phyloP scores from a whole-genome alignment of 2,113 vertebrate species.

The Pachycephala philippinensis region DNA sequence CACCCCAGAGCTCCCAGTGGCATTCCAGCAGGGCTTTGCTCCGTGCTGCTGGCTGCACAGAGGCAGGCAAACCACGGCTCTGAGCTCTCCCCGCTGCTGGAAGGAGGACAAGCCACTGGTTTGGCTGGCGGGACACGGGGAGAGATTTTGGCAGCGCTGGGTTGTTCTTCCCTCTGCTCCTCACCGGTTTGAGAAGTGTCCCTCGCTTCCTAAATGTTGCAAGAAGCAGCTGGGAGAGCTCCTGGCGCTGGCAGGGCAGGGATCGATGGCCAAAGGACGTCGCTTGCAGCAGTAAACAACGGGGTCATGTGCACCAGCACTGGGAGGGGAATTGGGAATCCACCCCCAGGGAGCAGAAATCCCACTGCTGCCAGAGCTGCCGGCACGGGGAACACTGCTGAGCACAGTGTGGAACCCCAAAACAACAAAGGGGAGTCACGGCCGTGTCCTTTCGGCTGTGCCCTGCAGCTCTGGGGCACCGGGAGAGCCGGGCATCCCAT shows the following conservation, averaged over 20 bases:
- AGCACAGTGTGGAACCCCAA: neutral
- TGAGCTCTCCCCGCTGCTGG: neutral
- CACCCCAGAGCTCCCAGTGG: neutral
- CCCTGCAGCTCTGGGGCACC: neutral
- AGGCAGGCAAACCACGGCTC: neutral
- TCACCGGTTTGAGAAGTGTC: accelerated
- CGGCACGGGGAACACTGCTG: accelerated
- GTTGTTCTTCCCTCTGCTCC: neutral
- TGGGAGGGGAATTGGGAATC: neutral
- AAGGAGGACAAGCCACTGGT: neutral
- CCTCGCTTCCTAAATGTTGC: neutral
- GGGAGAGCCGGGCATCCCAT: accelerated
- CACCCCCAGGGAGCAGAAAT: neutral
- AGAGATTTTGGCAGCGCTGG: accelerated
- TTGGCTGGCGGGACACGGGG: neutral
- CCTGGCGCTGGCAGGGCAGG: neutral
- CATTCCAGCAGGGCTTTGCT: neutral
- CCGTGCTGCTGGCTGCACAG: neutral
- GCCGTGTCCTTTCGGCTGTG: too few species aligned
- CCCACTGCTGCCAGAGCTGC: neutral
- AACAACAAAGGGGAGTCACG: neutral
- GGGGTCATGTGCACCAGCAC: neutral
- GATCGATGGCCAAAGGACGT: neutral
- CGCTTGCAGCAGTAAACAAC: neutral
- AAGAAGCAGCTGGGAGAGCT: neutral